These are phyloP conservation scores for Ascidia mentula DNA, from an alignment of 23 tunicate species.

Conservation along the genomic window DNA sequence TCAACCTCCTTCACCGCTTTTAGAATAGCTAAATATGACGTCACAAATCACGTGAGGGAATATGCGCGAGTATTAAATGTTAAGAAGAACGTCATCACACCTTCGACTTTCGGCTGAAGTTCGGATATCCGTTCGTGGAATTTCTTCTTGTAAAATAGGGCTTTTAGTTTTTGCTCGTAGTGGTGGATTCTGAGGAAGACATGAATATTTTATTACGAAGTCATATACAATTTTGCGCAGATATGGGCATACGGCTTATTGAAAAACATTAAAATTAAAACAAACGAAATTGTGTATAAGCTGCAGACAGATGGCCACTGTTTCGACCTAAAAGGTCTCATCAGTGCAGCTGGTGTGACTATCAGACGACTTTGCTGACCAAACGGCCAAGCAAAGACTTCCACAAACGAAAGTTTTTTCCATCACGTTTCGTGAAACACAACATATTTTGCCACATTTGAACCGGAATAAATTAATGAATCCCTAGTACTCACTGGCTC, in stretches of 20 bases:
- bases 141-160: slow-evolving; percentile 89
- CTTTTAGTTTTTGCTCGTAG: slow-evolving; percentile 79
- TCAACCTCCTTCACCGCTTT: slow-evolving; percentile 76
- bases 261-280: no score
- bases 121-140: slow-evolving; percentile 82
- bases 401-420: no score
- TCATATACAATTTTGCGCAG: no score
- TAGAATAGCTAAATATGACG: slow-evolving; percentile 47
- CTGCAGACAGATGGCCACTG: no score
- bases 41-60: neutral
- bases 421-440: neutral
- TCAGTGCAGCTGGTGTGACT: no score
- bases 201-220: no score
- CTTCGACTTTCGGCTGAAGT: slow-evolving; percentile 87
- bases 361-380: no score
- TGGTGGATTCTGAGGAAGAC: slow-evolving; percentile 59
- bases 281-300: no score
- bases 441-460: neutral
- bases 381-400: no score
- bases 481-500: slow-evolving; percentile 70
- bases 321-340: no score
- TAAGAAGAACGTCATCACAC: slow-evolving; percentile 11
- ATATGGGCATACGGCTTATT: no score
- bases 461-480: neutral
- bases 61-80: neutral